A percentile compares a stretch with the other conserved stretches of the same genome.
phyloP scores from a whole-genome alignment of 2,797 vertebrate genomes.

The Sternotherus odoratus region DNA sequence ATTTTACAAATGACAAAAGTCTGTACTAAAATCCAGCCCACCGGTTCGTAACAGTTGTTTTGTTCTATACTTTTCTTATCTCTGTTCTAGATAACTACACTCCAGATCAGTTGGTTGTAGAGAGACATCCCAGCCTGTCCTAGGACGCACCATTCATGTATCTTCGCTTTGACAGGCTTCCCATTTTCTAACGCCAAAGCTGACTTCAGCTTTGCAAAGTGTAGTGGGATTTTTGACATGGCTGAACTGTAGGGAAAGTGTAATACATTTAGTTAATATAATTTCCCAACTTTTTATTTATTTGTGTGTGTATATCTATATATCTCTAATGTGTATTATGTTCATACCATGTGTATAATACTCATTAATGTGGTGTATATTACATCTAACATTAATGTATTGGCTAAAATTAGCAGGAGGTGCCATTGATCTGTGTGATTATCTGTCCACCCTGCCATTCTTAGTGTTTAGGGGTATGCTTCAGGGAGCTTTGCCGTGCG shows the following conservation, averaged over 20 bases:
- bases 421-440: fast-evolving
- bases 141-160: neutral
- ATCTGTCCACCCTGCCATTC: neutral
- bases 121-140: neutral
- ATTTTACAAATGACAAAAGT: neutral
- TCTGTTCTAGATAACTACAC: neutral
- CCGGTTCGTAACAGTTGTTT: neutral
- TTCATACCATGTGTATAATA: neutral
- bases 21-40: neutral
- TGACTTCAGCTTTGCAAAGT: neutral
- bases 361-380: neutral
- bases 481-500: neutral
- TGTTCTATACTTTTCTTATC: neutral
- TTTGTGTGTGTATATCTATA: neutral
- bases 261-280: neutral
- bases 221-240: neutral
- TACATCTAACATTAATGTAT: neutral
- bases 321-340: neutral
- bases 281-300: neutral
- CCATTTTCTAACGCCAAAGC: neutral
- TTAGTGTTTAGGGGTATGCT: neutral
- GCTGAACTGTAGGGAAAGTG: neutral
- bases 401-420: neutral
- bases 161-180: neutral
- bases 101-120: neutral